A percentile compares a stretch with the other conserved stretches of the same genome.
These are phyloP conservation scores for Perca schrenkii DNA, from an alignment of 2,113 vertebrate genomes.

Conservation along the genomic window DNA sequence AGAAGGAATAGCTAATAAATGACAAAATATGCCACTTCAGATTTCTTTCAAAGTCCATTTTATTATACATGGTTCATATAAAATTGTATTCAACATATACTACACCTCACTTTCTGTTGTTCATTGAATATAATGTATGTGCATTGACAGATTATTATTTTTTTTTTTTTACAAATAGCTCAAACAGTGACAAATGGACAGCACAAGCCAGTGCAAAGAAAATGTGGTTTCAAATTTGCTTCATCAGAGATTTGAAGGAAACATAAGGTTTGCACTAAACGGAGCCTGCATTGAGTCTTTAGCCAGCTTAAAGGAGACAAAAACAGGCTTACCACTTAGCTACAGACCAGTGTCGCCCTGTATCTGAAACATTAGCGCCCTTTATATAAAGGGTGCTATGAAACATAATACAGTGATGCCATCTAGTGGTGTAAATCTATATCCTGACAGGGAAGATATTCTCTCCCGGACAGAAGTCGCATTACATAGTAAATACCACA, in stretches of 20 bases:
- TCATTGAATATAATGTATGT: not conserved
- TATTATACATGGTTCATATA: not conserved
- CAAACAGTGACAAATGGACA: not conserved
- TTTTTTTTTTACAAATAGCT: not conserved
- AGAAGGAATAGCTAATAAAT: fast-evolving
- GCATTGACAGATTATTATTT: not conserved
- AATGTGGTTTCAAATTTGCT: not conserved
- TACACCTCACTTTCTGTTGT: not conserved
- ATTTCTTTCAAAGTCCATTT: slow-evolving; percentile 9
- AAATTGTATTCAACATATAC: not conserved
- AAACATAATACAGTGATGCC: slow-evolving; percentile 45
- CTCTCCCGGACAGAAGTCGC: not conserved
- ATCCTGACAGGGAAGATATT: not conserved
- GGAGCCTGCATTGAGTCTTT: not conserved
- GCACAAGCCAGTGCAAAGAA: not conserved
- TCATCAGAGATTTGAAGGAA: not conserved
- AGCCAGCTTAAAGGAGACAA: slow-evolving; percentile 19
- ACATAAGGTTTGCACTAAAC: not conserved
- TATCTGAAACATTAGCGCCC: slow-evolving; percentile 6
- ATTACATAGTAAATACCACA: slow-evolving; percentile 5
- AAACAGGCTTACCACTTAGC: not conserved
- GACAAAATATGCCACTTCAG: not conserved
- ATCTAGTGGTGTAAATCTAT: slow-evolving; percentile 51
- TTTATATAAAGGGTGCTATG: not conserved
- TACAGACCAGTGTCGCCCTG: not conserved